Conservation (phyloP, 2,888 invertebrate species). For the Alentia gelatinosa region DNA sequence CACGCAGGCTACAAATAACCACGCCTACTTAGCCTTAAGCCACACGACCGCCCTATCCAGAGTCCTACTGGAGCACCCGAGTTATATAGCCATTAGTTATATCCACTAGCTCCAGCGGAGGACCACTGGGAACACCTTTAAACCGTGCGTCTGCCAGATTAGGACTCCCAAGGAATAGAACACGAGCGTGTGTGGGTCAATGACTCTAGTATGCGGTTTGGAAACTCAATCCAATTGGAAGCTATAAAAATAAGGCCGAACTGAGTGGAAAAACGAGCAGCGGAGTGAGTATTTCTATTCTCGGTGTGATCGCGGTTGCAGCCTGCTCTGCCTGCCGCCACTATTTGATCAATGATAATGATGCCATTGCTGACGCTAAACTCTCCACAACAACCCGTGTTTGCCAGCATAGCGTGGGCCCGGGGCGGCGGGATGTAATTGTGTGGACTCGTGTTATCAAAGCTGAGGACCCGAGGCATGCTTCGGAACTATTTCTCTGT, state of each 20-base stretch:
- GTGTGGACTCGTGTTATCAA: background rate
- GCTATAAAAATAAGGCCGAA: background rate
- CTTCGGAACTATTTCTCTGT: background rate
- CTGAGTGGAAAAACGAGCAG: background rate
- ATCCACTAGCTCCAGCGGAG: no score
- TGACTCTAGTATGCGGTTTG: no score
- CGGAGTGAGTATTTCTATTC: background rate
- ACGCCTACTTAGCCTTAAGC: no score
- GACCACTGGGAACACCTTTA: no score
- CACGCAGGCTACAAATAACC: no score
- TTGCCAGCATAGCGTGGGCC: background rate
- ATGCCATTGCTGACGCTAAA: background rate
- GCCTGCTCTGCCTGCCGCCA: background rate
- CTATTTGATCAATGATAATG: conserved; percentile 19
- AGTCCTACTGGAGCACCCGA: no score
- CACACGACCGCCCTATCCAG: no score
- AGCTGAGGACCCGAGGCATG: background rate
- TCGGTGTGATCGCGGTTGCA: background rate
- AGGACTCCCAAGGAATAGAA: no score
- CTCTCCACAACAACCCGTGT: background rate
- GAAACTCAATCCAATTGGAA: background rate
- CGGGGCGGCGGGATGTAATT: background rate
- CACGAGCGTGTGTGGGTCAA: no score
- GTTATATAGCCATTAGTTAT: no score
- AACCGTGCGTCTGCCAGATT: no score